phyloP scores from a whole-genome alignment of 2,888 invertebrate genomes.

The Harpalus rufipes region DNA sequence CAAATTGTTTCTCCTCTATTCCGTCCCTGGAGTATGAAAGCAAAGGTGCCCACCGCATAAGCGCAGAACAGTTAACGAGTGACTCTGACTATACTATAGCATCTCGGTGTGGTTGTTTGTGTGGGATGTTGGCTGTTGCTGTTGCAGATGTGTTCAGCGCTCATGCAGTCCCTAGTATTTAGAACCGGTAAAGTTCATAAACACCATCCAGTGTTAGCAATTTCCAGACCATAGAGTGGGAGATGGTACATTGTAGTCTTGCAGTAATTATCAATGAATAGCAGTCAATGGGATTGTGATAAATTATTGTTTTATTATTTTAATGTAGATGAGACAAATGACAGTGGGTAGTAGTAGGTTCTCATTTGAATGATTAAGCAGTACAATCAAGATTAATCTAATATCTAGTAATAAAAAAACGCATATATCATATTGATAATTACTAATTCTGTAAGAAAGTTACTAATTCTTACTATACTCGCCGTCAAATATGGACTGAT shows the following conservation, averaged over 20 bases:
- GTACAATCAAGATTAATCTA: no score
- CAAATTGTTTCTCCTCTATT: background rate
- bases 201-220: slow-evolving; percentile 1
- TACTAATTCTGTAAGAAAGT: no score
- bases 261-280: slow-evolving; percentile 24
- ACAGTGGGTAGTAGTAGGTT: no score
- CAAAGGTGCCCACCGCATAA: background rate
- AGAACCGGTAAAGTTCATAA: slow-evolving; percentile 32
- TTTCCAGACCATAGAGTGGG: background rate
- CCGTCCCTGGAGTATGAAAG: background rate
- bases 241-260: background rate
- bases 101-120: background rate
- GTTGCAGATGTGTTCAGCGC: background rate
- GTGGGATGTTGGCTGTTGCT: background rate
- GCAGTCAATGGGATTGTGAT: no score
- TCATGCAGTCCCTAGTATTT: slow-evolving; percentile 6
- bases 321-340: no score
- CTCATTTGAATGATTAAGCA: no score
- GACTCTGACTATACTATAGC: slow-evolving; percentile 6
- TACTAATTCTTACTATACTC: no score
- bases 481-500: no score
- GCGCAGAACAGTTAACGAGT: slow-evolving; percentile 1
- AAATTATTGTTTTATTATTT: no score
- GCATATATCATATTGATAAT: no score
- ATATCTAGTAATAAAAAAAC: no score